phyloP scores from a whole-genome alignment of 2,888 invertebrate genomes.

The Trachelus tabidus region DNA sequence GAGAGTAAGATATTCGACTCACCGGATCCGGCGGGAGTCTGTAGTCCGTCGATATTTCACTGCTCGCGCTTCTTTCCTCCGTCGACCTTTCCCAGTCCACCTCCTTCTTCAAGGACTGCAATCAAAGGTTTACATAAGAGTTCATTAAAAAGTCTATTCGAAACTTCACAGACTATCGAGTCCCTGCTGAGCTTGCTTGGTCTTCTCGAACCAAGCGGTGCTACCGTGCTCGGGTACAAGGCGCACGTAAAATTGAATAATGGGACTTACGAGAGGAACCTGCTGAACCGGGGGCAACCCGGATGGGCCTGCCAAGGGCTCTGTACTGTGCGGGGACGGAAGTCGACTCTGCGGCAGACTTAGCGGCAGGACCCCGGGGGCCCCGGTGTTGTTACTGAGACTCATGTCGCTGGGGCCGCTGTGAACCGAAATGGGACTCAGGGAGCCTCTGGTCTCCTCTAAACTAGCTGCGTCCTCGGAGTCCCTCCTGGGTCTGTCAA shows the following conservation, averaged over 20 bases:
- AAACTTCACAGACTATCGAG: neutral
- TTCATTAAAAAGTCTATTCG: neutral
- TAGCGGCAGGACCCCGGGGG: constrained; percentile 61
- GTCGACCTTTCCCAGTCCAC: constrained; percentile 83
- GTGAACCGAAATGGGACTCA: constrained; percentile 64
- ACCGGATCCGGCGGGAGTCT: constrained; percentile 87
- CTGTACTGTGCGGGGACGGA: constrained; percentile 75
- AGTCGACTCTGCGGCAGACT: constrained; percentile 63
- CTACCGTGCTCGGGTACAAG: neutral
- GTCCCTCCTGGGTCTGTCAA: constrained; percentile 55
- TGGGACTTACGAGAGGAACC: constrained; percentile 82
- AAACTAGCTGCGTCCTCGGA: constrained; percentile 59
- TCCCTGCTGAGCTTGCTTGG: neutral
- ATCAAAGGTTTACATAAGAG: constrained; percentile 47
- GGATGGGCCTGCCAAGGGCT: constrained; percentile 84
- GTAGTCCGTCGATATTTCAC: constrained; percentile 82
- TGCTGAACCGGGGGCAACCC: constrained; percentile 88
- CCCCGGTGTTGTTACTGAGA: constrained; percentile 66
- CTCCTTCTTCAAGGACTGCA: constrained; percentile 90
- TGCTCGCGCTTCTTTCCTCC: constrained; percentile 82
- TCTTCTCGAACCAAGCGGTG: neutral
- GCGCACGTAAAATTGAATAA: neutral
- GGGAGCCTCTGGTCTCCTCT: constrained; percentile 60
- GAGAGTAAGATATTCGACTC: constrained; percentile 62
- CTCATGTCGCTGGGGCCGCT: constrained; percentile 72